phyloP scores from a whole-genome alignment of 2,888 invertebrate genomes.

The Mellilla xanthometata region DNA sequence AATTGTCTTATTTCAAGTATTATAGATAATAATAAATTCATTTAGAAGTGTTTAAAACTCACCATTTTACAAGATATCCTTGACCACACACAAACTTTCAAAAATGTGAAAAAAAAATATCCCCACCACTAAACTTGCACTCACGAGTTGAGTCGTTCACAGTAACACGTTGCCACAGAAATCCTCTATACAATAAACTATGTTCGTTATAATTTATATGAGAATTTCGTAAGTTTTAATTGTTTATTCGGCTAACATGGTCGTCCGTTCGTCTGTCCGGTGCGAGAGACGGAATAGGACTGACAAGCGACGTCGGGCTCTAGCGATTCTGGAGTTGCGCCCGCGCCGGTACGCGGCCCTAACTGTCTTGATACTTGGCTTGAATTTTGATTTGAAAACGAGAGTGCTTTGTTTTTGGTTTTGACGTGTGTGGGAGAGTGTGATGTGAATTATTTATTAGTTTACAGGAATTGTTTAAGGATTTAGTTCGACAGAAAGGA shows the following conservation, averaged over 20 bases:
- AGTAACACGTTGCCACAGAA: slow-evolving; percentile 34
- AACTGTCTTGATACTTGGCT: slow-evolving; percentile 72
- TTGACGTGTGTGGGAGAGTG: slow-evolving; percentile 21
- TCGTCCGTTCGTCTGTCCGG: slow-evolving; percentile 70
- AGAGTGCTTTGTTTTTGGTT: slow-evolving; percentile 55
- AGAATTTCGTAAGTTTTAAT: slow-evolving; percentile 19
- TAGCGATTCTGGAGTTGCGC: slow-evolving; percentile 67
- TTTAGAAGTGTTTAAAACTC: slow-evolving; percentile 36
- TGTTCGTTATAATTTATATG: slow-evolving; percentile 25
- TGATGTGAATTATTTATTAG: slow-evolving; percentile 19
- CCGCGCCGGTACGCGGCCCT: slow-evolving; percentile 56
- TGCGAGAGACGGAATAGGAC: slow-evolving; percentile 74
- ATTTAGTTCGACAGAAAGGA: neutral
- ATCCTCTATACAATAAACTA: slow-evolving; percentile 43
- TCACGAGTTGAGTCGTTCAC: slow-evolving; percentile 23
- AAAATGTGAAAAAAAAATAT: slow-evolving; percentile 34
- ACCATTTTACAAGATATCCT: slow-evolving; percentile 64
- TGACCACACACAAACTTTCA: slow-evolving; percentile 39
- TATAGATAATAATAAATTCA: no score
- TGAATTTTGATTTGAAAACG: slow-evolving; percentile 74
- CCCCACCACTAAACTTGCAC: slow-evolving; percentile 50
- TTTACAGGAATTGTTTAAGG: slow-evolving; percentile 12
- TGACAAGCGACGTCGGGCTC: slow-evolving; percentile 60
- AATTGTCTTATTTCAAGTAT: neutral
- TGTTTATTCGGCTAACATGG: slow-evolving; percentile 36